Conservation (phyloP, 1,140 invertebrate species). For the Papilio machaon region DNA sequence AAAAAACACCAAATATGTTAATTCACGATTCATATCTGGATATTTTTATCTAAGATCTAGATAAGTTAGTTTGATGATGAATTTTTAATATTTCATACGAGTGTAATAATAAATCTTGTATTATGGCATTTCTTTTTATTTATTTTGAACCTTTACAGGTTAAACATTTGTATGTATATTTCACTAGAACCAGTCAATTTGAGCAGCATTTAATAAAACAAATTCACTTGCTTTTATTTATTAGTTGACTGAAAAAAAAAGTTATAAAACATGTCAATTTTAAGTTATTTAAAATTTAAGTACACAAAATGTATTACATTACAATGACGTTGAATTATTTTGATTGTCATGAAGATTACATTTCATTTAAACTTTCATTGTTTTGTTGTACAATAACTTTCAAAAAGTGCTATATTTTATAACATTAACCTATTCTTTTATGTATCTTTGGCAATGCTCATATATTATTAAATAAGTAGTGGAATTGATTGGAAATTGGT, state of each 20-base stretch:
- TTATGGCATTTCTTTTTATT: constrained; percentile 1
- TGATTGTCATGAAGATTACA: background rate
- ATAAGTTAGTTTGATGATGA: background rate
- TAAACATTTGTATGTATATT: constrained; percentile 8
- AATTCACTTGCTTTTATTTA: background rate
- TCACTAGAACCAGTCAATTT: constrained; percentile 6
- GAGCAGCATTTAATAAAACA: background rate
- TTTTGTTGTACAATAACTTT: background rate
- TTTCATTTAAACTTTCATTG: background rate
- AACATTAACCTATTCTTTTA: background rate
- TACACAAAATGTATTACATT: background rate
- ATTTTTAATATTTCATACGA: constrained; percentile 1
- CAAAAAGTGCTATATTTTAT: background rate
- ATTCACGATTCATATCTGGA: background rate
- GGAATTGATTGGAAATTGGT: background rate
- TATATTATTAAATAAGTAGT: background rate
- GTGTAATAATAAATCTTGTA: constrained; percentile 22
- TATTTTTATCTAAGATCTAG: background rate
- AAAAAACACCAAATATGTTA: background rate
- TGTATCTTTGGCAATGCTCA: constrained; percentile 8
- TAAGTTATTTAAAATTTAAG: constrained; percentile 11
- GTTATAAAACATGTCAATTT: background rate
- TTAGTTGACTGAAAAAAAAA: constrained; percentile 3
- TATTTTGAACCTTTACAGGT: constrained; percentile 3
- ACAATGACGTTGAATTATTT: background rate